phyloP scores from a whole-genome alignment of 1,140 invertebrate species.

The Bombus breviceps region DNA sequence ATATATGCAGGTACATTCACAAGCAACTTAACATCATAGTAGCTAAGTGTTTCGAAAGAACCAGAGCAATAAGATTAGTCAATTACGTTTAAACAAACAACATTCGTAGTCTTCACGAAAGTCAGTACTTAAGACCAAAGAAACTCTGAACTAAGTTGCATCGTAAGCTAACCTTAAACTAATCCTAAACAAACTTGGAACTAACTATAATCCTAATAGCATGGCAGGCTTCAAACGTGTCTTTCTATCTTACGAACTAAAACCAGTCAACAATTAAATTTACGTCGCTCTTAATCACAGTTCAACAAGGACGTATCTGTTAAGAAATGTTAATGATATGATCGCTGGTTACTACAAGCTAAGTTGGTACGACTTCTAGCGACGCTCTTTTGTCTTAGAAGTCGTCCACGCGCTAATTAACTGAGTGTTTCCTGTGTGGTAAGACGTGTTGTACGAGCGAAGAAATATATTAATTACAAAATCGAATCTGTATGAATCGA shows the following conservation, averaged over 20 bases:
- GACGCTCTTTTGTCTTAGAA: too few species aligned
- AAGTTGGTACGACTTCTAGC: too few species aligned
- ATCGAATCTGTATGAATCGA: too few species aligned
- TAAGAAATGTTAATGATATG: too few species aligned
- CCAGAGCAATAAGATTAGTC: background rate
- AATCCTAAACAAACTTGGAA: constrained; percentile 12
- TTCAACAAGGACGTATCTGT: background rate
- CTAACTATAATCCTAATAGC: constrained; percentile 3
- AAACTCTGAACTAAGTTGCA: background rate
- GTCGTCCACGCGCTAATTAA: too few species aligned
- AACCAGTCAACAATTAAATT: background rate
- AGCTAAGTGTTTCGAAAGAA: background rate
- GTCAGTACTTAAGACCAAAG: background rate
- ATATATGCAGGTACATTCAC: too few species aligned
- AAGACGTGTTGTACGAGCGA: too few species aligned
- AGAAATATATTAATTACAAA: too few species aligned
- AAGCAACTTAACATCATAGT: background rate
- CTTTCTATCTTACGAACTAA: background rate
- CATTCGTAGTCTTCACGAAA: background rate
- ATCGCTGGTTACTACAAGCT: too few species aligned
- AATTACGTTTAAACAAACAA: background rate
- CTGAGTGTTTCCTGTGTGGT: too few species aligned
- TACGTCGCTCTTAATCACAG: background rate
- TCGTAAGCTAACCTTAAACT: background rate
- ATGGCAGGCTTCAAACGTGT: background rate